Base-by-base conservation (phyloP, 2,888 invertebrate species). In the Elegia similella region DNA sequence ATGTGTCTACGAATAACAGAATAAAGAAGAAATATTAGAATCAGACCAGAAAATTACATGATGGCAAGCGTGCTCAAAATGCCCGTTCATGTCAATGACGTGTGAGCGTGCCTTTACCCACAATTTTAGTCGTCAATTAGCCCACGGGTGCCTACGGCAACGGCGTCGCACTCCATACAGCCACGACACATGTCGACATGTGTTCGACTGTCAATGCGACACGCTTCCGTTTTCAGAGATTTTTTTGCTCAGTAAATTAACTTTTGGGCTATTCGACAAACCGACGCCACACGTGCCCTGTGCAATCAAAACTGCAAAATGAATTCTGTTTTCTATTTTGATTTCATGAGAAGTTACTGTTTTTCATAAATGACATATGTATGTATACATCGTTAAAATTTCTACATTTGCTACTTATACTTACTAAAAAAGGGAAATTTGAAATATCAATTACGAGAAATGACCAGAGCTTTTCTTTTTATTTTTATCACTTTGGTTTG, bases 121-220 rank as follows among this genome's bases (percentile, higher is more conserved):
- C 75, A 75, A 50, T 85, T 85, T 82, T 80, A 80, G 78, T 77
- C 86, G 84, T 83, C 86, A 89, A 88, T 88, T 88, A 88, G 81
- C 79, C 76, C 67, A 75, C 75, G 78, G 79, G 76, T 73, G 68
- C 68, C 66, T 72, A 70, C 70, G 72, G 75, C 76, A 73, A 38
- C 16, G 34, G 50, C 50, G 34, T 50, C 50, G 12, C 48, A 34
- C 34, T 38, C 73, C 71, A 68, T 71, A 62, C 66, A 59, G 59
- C 59, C 59, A 63, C 80, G 83, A 86, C 88, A 88, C 82, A 87
- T 88, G 88, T 88, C 86, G 84, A 88, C 89, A 90, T 89, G 84
- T 89, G 90, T 87, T 88, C 83, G 78, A 81, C 80, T 81, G 80
- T 81, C 85, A 79, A 80, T 83, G 82, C 72, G 79, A 79, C 82